Evolutionary conservation across 2,888 invertebrate genomes (phyloP), one percentile per base, ranked within the genome.

Genomic region (Deilephila porcellus): DNA sequence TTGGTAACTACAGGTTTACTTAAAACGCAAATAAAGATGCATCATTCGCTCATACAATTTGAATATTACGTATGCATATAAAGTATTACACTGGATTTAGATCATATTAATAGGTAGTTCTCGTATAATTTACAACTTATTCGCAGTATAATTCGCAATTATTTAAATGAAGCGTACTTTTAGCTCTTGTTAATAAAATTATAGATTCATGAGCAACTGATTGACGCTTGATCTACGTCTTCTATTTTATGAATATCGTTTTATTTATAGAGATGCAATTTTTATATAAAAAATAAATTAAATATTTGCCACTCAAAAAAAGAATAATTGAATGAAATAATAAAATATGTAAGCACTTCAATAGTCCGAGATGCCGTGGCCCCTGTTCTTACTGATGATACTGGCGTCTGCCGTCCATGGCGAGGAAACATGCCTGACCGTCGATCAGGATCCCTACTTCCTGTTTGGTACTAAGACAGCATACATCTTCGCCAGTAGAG

Each of bases 391-490:
- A 34, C 72, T 89, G 73, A 71, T 88, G 60, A 78, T 79, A 72
- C 75, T 89, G 76, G 82, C 83, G 59, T 79, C 85, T 14, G 84
- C 88, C 20, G 85, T 77, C 70, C 81, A 78, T 3, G 89, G 90
- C 29, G 93, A 95, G 29, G 95, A 96, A 79, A 96, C 95, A 25
- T 97, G 97, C 83, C 96, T 96, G 76, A 92, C 95, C 0, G 90
- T 91, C 0, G 96, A 96, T 75, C 92, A 95, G 32, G 93, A 96
- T 74, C 97, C 97, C 0, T 97, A 97, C 83, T 86, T 96, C 20
- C 94, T 96, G 72, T 97, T 97, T 85, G 96, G 95, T 14, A 96
- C 97, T 6, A 97, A 97, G 91, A 97, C 98, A 0, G 96, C 97
- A 0, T 98, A 98, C 85, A 95, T 96, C 81, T 96, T 97, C 80